Evolutionary conservation across 1,140 invertebrate species (phyloP).

Genomic region (Heterodera schachtii): DNA sequence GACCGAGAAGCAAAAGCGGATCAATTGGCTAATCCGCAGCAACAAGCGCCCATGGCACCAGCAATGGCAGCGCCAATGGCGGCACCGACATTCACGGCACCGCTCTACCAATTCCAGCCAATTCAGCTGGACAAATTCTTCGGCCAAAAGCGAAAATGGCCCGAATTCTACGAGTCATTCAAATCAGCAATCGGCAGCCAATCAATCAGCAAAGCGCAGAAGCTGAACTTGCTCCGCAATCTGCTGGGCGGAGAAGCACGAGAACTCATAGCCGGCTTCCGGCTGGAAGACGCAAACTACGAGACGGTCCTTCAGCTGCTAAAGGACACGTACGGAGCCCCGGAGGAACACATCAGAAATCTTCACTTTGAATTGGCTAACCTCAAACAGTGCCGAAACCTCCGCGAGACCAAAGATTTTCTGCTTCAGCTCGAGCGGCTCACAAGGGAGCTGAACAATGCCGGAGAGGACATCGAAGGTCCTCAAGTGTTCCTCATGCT

Average conservation of each 20-base stretch:
- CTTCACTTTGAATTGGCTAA: neutral
- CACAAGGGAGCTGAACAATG: slow-evolving; percentile 1
- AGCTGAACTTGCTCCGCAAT: slow-evolving; percentile 4
- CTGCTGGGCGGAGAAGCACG: neutral
- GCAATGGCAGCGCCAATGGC: neutral
- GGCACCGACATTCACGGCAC: neutral
- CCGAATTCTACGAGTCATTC: slow-evolving; percentile 14
- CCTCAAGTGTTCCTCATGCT: neutral
- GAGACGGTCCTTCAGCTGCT: neutral
- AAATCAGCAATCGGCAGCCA: neutral
- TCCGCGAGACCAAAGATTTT: slow-evolving; percentile 2
- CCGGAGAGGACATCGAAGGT: slow-evolving; percentile 13
- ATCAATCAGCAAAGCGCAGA: neutral
- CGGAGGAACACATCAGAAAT: neutral
- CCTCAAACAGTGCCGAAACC: neutral
- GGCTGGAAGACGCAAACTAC: slow-evolving; percentile 11
- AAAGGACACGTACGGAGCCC: neutral
- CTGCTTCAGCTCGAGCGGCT: neutral
- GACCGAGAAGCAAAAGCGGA: neutral
- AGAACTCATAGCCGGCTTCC: slow-evolving; percentile 4
- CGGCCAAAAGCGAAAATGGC: neutral
- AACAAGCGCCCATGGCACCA: neutral
- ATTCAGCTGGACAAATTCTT: too few species aligned
- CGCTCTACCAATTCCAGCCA: neutral
- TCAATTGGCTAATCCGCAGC: neutral